phyloP scores from a whole-genome alignment of 2,113 vertebrate species.

The Melanerpes formicivorus region DNA sequence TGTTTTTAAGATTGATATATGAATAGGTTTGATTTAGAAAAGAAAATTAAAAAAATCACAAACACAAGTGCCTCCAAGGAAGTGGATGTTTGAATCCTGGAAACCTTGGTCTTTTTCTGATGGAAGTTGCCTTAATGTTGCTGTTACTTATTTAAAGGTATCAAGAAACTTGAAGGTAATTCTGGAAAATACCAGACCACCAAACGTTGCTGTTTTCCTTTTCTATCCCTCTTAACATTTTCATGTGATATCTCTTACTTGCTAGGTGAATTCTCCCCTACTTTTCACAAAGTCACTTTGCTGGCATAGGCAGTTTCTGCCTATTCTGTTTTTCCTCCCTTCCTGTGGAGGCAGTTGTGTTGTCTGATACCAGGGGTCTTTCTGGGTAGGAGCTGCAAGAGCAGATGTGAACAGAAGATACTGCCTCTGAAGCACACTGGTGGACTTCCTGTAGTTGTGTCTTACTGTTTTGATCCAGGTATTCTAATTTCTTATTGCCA shows the following conservation, averaged over 20 bases:
- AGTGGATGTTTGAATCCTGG: background rate
- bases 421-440: background rate
- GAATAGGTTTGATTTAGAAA: background rate
- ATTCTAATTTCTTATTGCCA: background rate
- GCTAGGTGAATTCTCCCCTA: background rate
- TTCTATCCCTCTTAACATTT: background rate
- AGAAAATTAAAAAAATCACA: background rate
- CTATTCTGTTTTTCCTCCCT: background rate
- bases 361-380: rapidly evolving
- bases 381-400: background rate
- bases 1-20: background rate
- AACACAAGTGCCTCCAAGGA: background rate
- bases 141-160: background rate
- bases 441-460: background rate
- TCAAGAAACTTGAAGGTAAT: background rate
- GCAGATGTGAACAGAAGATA: background rate
- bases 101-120: background rate
- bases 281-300: background rate
- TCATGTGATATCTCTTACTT: background rate
- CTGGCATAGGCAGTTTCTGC: background rate
- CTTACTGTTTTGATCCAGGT: background rate
- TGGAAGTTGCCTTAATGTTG: background rate
- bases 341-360: background rate
- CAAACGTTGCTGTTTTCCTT: background rate
- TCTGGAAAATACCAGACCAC: background rate